Evolutionary conservation across 2,888 invertebrate species (phyloP), one percentile per base, ranked within the genome.

Genomic region (Scaptomyza cyrtandrae): DNA sequence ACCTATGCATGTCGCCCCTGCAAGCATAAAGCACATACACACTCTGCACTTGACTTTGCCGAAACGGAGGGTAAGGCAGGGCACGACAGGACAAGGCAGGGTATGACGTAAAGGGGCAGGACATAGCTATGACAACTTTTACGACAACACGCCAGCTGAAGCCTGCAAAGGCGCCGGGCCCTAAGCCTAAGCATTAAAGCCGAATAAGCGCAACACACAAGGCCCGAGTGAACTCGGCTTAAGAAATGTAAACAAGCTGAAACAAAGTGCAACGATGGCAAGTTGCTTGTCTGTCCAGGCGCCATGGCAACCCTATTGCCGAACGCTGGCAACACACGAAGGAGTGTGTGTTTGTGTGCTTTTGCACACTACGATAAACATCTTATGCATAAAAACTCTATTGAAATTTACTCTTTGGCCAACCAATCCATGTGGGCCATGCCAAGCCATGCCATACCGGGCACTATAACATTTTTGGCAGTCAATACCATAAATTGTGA

Each of bases 21-120:
- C 44, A 27, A 24, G 10, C 44, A 44, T 11, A 50, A 50, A 3
- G 10, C 4, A 24, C n/a, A 50, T 24, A 50, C 24, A 24, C 11
- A 39, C n/a, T 35, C 60, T 80, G 83, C 84, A 85, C 85, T 85
- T 85, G 85, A 85, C 85, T 85, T 85, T 86, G 77, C 68, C 45
- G 60, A 39, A 45, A 11, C 16, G 16, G n/a, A 3, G 33, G n/a
- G 48, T 45, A 57, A 44, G 54, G 57, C 56, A 50, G 24, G 33
- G 44, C 65, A 5, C 6, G 31, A 31, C 31, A 11, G 48, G 58
- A 56, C 56, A 55, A 37, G 24, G 41, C 62, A 70, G 52, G 46
- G 59, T 52, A 50, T 24, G 37, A 39, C 65, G 31, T 29, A 11
- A 37, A 37, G 41, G 46, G 61, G 57, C 58, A 49, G 59, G 54